Evolutionary conservation across 2,888 invertebrate genomes (phyloP).

Genomic region (Parnassius apollo): DNA sequence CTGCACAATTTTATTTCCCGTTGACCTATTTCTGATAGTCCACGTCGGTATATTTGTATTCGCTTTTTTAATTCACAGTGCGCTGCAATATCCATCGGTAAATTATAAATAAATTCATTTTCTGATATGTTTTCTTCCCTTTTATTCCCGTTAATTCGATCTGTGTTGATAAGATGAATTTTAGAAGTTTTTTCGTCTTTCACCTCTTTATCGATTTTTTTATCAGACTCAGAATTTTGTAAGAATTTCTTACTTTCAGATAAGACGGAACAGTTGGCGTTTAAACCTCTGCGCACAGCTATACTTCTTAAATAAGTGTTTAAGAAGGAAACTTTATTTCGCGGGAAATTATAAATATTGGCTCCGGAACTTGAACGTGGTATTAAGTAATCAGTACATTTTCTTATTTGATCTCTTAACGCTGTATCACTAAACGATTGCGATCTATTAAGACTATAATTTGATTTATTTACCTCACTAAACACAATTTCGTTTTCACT

Average conservation of each 20-base stretch:
- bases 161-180: not conserved
- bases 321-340: conserved; percentile 74
- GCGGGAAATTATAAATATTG: conserved; percentile 59
- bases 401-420: conserved; percentile 41
- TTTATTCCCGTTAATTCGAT: conserved; percentile 37
- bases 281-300: conserved; percentile 62
- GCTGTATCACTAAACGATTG: conserved; percentile 63
- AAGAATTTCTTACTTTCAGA: conserved; percentile 39
- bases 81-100: conserved; percentile 65
- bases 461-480: conserved; percentile 49
- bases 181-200: not conserved
- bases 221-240: not conserved
- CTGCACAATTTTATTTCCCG: conserved; percentile 46
- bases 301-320: conserved; percentile 78
- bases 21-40: conserved; percentile 68
- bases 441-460: conserved; percentile 60
- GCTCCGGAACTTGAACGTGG: conserved; percentile 64
- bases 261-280: conserved; percentile 69
- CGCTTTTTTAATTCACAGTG: conserved; percentile 74
- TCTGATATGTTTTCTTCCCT: conserved; percentile 57
- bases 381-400: conserved; percentile 45
- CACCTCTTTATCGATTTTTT: not conserved
- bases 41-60: conserved; percentile 75
- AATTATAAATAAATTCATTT: conserved; percentile 62
- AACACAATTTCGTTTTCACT: conserved; percentile 37